Evolutionary conservation across 2,113 vertebrate genomes (phyloP), one percentile per base, ranked within the genome.

Genomic region (Caranx ignobilis): DNA sequence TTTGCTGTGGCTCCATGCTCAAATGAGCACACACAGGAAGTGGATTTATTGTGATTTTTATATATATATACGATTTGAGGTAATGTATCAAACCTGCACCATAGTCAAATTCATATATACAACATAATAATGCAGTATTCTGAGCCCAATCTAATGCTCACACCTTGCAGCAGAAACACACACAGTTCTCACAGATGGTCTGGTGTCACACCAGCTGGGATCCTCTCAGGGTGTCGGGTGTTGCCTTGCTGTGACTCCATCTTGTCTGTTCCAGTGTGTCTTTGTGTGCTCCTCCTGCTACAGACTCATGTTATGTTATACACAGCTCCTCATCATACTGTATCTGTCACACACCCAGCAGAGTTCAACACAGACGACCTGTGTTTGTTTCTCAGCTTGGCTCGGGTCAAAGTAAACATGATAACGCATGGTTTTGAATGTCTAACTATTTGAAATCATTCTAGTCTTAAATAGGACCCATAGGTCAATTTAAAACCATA

Each of bases 231-330:
- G 86, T 84, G 56, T 11, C 80, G 82, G 88, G 89, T 86, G 87
- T 81, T 88, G 87, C 74, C 90, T 83, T 84, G 90, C 93, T 92
- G 90, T 77, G 88, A 82, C 85, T 88, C 91, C 93, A 92, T 93
- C 86, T 91, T 91, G 89, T 85, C 69, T 68, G 57, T 88, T 90
- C 47, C 75, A 67, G 47, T 73, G 77, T 41, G 73, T 26, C 26
- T 26, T 26, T 26, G 26, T 71, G 75, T 76, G 75, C 65, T 69
- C 72, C 52, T 54, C 16, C 67, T 43, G 50, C 52, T 55, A 63
- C 11, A 71, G 35, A 75, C n/a, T 73, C 19, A 59, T 70, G 79
- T 83, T 88, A 54, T 82, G 73, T 72, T 71, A 66, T 75, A 82
- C 69, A 32, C 69, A 26, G 65, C 59, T 43, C 61, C 63, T 70